Evolutionary conservation across 2,113 vertebrate species (phyloP).

Genomic region (Trogon melanurus): DNA sequence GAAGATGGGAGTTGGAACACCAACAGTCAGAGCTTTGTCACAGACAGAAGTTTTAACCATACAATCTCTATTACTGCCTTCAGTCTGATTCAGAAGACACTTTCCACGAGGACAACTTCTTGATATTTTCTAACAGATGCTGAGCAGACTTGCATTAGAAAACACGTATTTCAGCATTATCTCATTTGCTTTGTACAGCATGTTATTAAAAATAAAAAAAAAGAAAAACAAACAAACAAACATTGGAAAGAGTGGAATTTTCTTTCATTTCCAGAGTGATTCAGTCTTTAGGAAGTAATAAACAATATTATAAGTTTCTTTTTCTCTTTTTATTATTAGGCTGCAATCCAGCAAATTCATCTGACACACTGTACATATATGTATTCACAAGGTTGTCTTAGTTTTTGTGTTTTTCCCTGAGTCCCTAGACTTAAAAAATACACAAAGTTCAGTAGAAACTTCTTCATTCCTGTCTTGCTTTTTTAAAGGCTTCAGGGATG

Average conservation of each 20-base stretch:
- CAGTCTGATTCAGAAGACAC: background rate
- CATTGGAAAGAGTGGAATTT: background rate
- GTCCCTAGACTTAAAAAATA: background rate
- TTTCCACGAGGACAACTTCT: background rate
- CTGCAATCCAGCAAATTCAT: background rate
- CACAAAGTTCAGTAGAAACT: background rate
- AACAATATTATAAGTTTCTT: background rate
- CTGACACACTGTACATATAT: background rate
- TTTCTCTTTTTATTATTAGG: background rate
- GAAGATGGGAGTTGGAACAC: background rate
- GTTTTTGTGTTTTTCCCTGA: background rate
- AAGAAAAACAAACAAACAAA: background rate
- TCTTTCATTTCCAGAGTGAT: background rate
- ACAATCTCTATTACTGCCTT: background rate
- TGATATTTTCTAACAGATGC: background rate
- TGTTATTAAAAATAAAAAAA: background rate
- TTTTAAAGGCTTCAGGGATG: background rate
- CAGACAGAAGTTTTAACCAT: background rate
- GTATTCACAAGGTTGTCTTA: background rate
- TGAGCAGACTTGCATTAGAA: background rate
- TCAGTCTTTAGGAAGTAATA: background rate
- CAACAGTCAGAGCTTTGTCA: background rate
- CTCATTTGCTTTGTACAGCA: background rate
- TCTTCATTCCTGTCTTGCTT: background rate
- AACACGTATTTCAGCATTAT: background rate